These are phyloP conservation scores for Yoshiicerus persimilis DNA, from an alignment of 1,140 invertebrate genomes.

Conservation along the genomic window DNA sequence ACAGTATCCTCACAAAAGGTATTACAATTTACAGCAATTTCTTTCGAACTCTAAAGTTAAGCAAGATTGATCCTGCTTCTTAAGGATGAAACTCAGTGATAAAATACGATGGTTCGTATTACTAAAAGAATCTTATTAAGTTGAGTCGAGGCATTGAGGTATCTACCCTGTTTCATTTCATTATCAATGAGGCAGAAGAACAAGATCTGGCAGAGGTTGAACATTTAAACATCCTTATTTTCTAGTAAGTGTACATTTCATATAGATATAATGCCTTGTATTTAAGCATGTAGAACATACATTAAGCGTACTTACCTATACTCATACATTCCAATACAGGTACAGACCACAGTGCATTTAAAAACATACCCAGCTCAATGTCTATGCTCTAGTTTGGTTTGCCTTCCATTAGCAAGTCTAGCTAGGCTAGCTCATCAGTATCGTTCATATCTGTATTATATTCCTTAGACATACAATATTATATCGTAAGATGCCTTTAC, in stretches of 20 bases:
- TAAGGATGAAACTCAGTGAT: neutral
- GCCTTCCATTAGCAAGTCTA: neutral
- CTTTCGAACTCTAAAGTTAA: neutral
- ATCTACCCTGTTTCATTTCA: neutral
- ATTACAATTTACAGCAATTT: neutral
- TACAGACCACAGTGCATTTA: neutral
- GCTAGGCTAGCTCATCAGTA: neutral
- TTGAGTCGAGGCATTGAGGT: neutral
- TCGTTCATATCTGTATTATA: too few species aligned
- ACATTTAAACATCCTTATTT: neutral
- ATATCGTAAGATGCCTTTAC: neutral
- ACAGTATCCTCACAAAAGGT: neutral
- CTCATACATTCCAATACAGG: neutral
- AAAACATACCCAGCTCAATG: neutral
- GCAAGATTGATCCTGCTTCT: neutral
- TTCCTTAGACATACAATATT: too few species aligned
- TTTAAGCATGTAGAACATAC: neutral
- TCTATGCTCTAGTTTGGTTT: neutral
- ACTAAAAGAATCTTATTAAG: neutral
- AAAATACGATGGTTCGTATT: neutral
- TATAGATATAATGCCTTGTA: neutral
- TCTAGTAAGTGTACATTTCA: neutral
- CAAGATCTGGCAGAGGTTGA: neutral
- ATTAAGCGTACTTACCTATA: neutral
- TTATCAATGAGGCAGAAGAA: constrained; percentile 21